Evolutionary conservation across 2,797 vertebrate species (phyloP).

Genomic region (Microctenopoma lineatum): DNA sequence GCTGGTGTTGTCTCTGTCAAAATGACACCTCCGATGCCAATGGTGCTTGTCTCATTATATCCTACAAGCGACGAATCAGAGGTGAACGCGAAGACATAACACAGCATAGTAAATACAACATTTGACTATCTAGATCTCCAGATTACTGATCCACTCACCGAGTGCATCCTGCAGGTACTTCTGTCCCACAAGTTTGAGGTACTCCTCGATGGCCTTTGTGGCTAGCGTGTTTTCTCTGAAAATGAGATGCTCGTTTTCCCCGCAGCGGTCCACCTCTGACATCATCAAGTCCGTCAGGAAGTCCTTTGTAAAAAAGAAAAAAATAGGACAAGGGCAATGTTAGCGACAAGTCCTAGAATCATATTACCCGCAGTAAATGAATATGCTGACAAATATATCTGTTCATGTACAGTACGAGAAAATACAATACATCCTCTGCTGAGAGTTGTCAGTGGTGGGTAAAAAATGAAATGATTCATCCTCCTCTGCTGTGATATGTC

Average conservation of each 20-base stretch:
- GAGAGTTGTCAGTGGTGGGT: neutral
- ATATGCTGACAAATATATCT: neutral
- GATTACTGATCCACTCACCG: constrained; percentile 80
- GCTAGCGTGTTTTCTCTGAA: constrained; percentile 98
- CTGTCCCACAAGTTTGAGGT: constrained; percentile 98
- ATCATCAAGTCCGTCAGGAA: constrained; percentile 99
- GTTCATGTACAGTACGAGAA: neutral
- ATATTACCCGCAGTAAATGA: neutral
- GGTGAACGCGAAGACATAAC: neutral
- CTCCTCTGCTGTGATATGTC: constrained; percentile 3
- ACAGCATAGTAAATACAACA: neutral
- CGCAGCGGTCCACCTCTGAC: constrained; percentile 98
- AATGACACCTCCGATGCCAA: neutral
- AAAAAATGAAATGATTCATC: neutral
- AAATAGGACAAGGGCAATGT: neutral
- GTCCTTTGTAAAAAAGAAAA: constrained; percentile 83
- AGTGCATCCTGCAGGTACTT: constrained; percentile 98
- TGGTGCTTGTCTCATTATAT: neutral
- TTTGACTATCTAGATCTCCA: neutral
- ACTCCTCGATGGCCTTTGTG: constrained; percentile 99
- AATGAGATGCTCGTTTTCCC: constrained; percentile 98
- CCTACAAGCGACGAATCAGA: neutral
- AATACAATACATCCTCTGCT: neutral
- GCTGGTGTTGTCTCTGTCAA: neutral
- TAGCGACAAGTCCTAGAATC: neutral